Conservation (phyloP, 1,140 invertebrate genomes). For the Agrypnia vestita region DNA sequence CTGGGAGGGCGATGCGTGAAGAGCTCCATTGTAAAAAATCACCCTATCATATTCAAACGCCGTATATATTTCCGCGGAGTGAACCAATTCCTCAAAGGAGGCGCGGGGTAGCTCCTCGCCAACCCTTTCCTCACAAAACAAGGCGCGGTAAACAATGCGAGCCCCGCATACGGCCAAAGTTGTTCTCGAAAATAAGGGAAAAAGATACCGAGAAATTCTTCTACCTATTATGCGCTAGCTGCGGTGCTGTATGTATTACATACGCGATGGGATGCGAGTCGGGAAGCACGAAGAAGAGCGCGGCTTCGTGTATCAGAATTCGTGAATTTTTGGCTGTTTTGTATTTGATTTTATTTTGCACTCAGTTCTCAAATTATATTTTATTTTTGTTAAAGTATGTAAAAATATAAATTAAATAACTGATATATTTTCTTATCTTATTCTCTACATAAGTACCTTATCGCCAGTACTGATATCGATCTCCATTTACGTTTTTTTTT, state of each 20-base stretch:
- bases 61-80: conserved; percentile 42
- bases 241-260: not conserved
- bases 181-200: conserved; percentile 34
- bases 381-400: too few species aligned
- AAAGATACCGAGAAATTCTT: conserved; percentile 25
- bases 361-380: too few species aligned
- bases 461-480: too few species aligned
- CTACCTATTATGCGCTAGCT: not conserved
- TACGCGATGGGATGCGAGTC: conserved; percentile 28
- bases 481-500: too few species aligned
- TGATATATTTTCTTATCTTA: too few species aligned
- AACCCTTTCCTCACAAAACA: conserved; percentile 35
- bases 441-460: too few species aligned
- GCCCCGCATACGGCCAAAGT: conserved; percentile 6
- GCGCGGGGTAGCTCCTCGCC: not conserved
- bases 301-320: conserved; percentile 21
- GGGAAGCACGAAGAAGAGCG: not conserved
- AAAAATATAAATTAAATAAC: too few species aligned
- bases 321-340: not conserved
- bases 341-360: too few species aligned
- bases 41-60: conserved; percentile 42
- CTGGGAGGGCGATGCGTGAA: not conserved
- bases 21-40: conserved; percentile 38
- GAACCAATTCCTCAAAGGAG: conserved; percentile 46
- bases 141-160: conserved; percentile 34